Percentiles rank a stretch among this genome's conserved stretches.
Conservation (phyloP, 2,113 vertebrate genomes). For the Clarias gariepinus region DNA sequence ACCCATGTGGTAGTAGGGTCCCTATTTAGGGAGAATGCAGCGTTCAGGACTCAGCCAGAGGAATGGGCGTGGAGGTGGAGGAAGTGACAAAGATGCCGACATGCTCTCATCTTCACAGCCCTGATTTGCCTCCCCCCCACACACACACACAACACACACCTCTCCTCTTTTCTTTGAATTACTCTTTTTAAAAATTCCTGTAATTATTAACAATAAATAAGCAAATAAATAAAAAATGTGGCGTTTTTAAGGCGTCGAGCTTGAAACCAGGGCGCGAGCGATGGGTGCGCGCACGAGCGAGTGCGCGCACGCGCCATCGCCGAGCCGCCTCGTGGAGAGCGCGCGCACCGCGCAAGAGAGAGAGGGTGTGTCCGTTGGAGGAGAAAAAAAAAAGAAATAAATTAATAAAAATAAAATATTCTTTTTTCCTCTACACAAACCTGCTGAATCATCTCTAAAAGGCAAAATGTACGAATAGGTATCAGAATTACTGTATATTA, state of each 20-base stretch:
- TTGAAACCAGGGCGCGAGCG: neutral
- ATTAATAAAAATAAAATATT: neutral
- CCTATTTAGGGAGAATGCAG: neutral
- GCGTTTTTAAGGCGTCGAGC: neutral
- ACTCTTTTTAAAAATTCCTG: no score
- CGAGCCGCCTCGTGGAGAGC: slow-evolving; percentile 16
- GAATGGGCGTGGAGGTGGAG: slow-evolving; percentile 44
- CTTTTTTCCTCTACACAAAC: neutral
- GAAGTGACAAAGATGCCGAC: slow-evolving; percentile 32
- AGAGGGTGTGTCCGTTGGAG: slow-evolving; percentile 49
- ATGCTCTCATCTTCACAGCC: neutral
- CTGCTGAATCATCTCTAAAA: neutral
- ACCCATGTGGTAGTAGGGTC: neutral
- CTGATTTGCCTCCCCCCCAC: no score
- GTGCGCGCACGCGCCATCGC: neutral
- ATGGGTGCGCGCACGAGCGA: neutral
- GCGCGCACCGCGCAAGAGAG: slow-evolving; percentile 1
- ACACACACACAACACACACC: no score
- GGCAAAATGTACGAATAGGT: no score
- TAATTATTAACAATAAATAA: no score
- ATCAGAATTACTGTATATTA: neutral
- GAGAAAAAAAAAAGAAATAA: neutral
- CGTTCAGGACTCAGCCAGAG: neutral
- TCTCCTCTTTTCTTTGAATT: no score
- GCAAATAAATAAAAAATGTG: neutral